Base-by-base conservation (phyloP, 2,797 vertebrate genomes). In the Sebastes ruberrimus region DNA sequence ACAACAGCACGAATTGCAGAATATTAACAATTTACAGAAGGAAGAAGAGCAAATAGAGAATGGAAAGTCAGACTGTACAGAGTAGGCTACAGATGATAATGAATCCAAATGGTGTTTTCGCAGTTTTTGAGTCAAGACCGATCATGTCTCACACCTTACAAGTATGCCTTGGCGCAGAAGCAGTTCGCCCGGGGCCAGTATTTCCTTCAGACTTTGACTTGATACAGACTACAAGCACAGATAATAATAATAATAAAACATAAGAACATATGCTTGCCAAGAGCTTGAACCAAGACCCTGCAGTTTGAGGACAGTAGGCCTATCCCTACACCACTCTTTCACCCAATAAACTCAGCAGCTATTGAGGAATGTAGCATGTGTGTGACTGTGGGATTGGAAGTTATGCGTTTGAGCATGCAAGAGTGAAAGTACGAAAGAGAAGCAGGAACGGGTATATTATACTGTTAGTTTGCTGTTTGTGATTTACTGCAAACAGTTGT, bases 321-420 rank as follows among this genome's bases (percentile, higher is more conserved):
- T 23, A 6, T 69, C 33, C 18, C 55, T n/a, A 27, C 59, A 49
- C 42, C 53, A 18, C 46, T 49, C 2, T 32, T 18, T 33, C 55
- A 38, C 65, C 69, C 18, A 49, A 59, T 62, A 60, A 85, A 71
- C 76, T 87, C 69, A 46, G 69, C 74, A 74, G 68, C 78, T 5
- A 49, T 2, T 85, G 90, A 67, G 49, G 85, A 92, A 92, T 93
- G 65, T 92, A 56, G 28, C 86, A 4, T 81, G 78, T 62, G 61
- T 75, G 79, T 82, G 68, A 65, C n/a, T 83, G 62, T 78, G 8
- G 49, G 25, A 56, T 66, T 13, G 52, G 28, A 23, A 84, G 25
- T 59, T 75, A 71, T 80, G 80, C 30, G 57, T 42, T 13, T 38
- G 63, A 72, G 38, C 63, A 62, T 9, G 59, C 59, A 79, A 5